Base-by-base conservation (phyloP, 2,113 vertebrate genomes). In the Alces alces region DNA sequence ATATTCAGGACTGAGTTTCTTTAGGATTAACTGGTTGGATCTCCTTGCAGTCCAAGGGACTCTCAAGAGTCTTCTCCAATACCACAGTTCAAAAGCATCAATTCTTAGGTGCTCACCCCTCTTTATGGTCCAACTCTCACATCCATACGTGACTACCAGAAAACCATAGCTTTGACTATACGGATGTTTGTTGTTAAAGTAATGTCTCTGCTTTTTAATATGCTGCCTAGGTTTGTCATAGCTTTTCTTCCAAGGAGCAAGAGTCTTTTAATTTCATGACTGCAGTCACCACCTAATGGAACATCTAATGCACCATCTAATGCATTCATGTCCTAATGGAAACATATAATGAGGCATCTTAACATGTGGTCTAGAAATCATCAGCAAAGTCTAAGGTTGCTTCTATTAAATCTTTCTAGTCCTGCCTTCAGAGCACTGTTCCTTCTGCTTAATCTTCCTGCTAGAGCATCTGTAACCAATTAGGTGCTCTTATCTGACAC, bases 61-160 rank as follows among this genome's bases (percentile, higher is more conserved):
- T 70, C 66, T 39, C 66, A 70, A 70, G 66, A 39, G 23, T 70
- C 66, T 70, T 70, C 19, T 70, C 19, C 19, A 70, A 12, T 2
- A 70, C 2, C 19, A 70, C 66, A 23, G 19, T 23, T 70, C 66
- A 70, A 39, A 70, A 70, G 10, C 0, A 0, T 39, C 19, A 70
- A 13, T 39, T 70, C 66, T 70, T 70, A 0, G 1, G 66, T 0
- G 1, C 66, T 39, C 5, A 70, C 2, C 66, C 66, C n/a, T 70
- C n/a, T 5, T 23, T 70, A 23, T 39, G 2, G 10, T 70, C 66
- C 66, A 23, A 39, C 19, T 70, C 66, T 70, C n/a, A 70, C 19
- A 70, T 12, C n/a, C 19, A 70, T 39, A 39, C 11, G 19, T 70
- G 19, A 70, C n/a, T 39, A 70, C 10, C 36, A 39, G 66, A 70